Base-by-base conservation (phyloP, 2,113 vertebrate genomes). In the Erythrolamprus reginae region DNA sequence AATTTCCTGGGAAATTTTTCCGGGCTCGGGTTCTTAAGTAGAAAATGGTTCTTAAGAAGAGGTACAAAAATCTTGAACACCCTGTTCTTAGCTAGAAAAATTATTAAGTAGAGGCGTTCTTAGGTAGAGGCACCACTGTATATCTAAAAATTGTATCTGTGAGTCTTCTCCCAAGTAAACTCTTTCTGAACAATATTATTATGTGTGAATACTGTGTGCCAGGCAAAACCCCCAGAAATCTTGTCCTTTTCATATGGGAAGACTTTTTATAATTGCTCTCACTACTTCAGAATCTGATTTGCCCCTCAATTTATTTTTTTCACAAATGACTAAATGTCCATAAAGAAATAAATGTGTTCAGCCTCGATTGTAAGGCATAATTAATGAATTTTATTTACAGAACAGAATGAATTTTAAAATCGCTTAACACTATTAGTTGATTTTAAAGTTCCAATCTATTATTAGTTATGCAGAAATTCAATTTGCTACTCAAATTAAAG, bases 401-500 rank as follows among this genome's bases (percentile, higher is more conserved):
- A 84, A 3, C 10, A 12, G 15, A 87, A 93, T 91, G 24, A 26
- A 12, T 91, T 82, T 82, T 55, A 45, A 53, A 82, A 24, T 33
- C n/a, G 82, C 19, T 42, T 33, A 8, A 21, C 3, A 55, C 26
- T 45, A 13, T 33, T 45, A n/a, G 42, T 48, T 48, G 58, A 23
- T 38, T 94, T 92, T 92, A 55, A 51, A 45, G 89, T 91, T 86
- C 24, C 47, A 89, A 50, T 1, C 93, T 91, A 91, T 77, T 52
- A 90, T 13, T 84, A 82, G 48, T 83, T 90, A 91, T 58, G 55
- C 90, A 92, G 21, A 94, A 95, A 93, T 90, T 50, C 28, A 92
- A 83, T 61, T 93, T 91, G 65, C 55, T 95, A 88, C 88, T 94
- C 87, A 95, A 1, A 10, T 92, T 92, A 95, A 92, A 52, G 33